These are phyloP conservation scores for Cheilinus undulatus DNA, from an alignment of 2,113 vertebrate species.

Conservation along the genomic window DNA sequence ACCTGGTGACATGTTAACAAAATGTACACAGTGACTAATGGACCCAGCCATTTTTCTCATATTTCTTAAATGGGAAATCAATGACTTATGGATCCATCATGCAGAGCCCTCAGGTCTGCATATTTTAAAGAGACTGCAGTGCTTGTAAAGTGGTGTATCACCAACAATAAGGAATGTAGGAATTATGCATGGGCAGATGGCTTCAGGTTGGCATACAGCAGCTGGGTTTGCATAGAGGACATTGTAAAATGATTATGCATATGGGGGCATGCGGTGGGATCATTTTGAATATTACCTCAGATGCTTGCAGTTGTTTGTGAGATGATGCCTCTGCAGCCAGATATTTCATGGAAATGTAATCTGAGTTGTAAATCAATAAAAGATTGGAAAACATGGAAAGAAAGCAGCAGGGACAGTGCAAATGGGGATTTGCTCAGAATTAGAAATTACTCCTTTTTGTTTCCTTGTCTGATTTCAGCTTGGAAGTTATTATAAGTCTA, in stretches of 20 bases:
- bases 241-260: constrained; percentile 32
- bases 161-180: constrained; percentile 16
- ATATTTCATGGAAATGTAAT: constrained; percentile 46
- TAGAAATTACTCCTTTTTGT: constrained; percentile 18
- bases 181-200: constrained; percentile 42
- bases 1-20: constrained; percentile 16
- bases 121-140: constrained; percentile 19
- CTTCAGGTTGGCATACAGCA: constrained; percentile 39
- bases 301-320: constrained; percentile 15
- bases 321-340: constrained; percentile 22
- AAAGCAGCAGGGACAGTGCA: constrained; percentile 2
- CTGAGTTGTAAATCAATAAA: constrained; percentile 63
- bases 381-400: constrained; percentile 31
- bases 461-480: constrained; percentile 35
- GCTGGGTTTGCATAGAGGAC: constrained; percentile 21
- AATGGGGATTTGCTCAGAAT: constrained; percentile 26
- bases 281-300: constrained; percentile 25
- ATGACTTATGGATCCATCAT: constrained; percentile 43
- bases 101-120: constrained; percentile 18
- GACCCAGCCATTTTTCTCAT: constrained; percentile 3
- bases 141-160: neutral
- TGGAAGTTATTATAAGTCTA: constrained; percentile 1
- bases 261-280: constrained; percentile 1
- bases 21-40: constrained; percentile 33
- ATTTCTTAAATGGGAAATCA: constrained; percentile 46